Base-by-base conservation (phyloP, 2,797 vertebrate genomes). In the Acanthopagrus latus region DNA sequence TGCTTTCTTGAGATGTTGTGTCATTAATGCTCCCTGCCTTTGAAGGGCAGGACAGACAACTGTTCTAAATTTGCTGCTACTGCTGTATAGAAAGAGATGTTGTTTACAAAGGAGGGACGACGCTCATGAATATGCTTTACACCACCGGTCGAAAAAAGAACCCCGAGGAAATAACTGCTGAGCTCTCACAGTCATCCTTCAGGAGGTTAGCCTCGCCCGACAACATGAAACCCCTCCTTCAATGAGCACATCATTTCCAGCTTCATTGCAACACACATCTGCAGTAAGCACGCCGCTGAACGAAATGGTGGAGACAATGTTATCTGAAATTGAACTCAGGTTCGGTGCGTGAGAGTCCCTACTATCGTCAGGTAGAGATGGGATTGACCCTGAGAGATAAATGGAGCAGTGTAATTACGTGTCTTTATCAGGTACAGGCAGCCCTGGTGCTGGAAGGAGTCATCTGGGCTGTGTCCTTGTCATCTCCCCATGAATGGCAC, bases 401-500 rank as follows among this genome's bases (percentile, higher is more conserved):
- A 95, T 93, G 90, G 84, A 86, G 84, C 86, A 56, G 74, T 57
- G 84, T 94, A 94, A 95, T 94, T 93, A 92, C 87, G 91, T 87
- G 92, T 94, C 92, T 95, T 94, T 95, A 95, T 95, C 94, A 90
- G 93, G 83, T 75, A 64, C 69, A 86, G 71, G 85, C 94, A 94
- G 92, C 76, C 84, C 63, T 51, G 60, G 74, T 74, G 78, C 81
- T 86, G 74, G 83, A 87, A 66, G 86, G 76, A 86, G 87, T 90
- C 88, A 89, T 91, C 84, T 78, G 70, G 60, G 76, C 85, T 84
- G 75, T 91, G 92, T 94, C 92, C 93, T 94, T 94, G 94, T 94
- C 92, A 87, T 87, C 69, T 78, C 74, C 74, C 65, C 82, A 64
- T 84, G 85, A 93, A 89, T 81, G 88, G 88, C 83, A 78, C 41